Conservation (phyloP, 2,888 invertebrate species). For the Thereva nobilitata region DNA sequence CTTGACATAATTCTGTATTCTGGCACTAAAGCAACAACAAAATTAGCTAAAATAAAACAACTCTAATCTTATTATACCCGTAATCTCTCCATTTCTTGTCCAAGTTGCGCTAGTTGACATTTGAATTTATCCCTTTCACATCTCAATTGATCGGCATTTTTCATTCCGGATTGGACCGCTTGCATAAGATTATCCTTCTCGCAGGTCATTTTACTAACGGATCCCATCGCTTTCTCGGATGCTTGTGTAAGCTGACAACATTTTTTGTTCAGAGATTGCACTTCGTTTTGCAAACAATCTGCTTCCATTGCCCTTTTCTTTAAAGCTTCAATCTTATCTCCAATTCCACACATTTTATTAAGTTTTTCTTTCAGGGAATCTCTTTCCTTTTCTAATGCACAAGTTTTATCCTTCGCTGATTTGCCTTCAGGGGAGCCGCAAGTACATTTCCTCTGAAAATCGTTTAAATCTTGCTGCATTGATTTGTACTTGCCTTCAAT, state of each 20-base stretch:
- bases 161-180: too few relatives aligned
- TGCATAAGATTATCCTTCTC: too few relatives aligned
- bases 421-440: neutral
- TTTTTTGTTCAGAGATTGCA: constrained; percentile 17
- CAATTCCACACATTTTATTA: constrained; percentile 34
- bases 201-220: neutral
- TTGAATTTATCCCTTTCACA: too few relatives aligned
- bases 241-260: neutral
- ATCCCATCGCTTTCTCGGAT: constrained; percentile 1
- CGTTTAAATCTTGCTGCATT: too few relatives aligned
- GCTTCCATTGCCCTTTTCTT: constrained; percentile 34
- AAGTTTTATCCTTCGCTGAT: neutral
- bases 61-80: too few relatives aligned
- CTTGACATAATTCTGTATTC: constrained; percentile 27
- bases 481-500: too few relatives aligned
- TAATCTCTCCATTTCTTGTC: too few relatives aligned
- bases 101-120: too few relatives aligned
- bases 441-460: too few relatives aligned
- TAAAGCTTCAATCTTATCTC: constrained; percentile 34
- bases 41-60: neutral
- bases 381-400: constrained; percentile 4
- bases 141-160: too few relatives aligned
- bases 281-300: constrained; percentile 35
- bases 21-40: constrained; percentile 20
- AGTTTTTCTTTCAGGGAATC: constrained; percentile 34